Conservation (phyloP, 2,113 vertebrate species). For the Dromas ardeola region DNA sequence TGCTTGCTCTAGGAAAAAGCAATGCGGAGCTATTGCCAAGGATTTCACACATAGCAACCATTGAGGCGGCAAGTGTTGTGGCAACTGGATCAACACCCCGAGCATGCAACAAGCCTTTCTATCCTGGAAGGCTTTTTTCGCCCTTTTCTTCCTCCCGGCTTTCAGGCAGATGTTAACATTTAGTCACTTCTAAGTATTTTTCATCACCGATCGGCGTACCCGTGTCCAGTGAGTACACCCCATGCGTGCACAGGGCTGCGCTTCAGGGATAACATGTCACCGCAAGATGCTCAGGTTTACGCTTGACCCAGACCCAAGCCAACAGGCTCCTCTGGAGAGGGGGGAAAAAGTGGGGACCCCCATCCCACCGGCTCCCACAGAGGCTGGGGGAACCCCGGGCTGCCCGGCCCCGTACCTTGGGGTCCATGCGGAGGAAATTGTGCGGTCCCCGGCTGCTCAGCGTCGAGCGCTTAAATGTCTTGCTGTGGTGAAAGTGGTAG, state of each 20-base stretch:
- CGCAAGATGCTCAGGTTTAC: not conserved
- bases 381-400: not conserved
- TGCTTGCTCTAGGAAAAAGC: slow-evolving; percentile 51
- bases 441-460: slow-evolving; percentile 82
- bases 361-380: fast-evolving
- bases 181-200: not conserved
- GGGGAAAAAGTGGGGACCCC: not conserved
- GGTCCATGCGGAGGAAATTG: slow-evolving; percentile 91
- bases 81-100: slow-evolving; percentile 44
- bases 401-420: slow-evolving; percentile 75
- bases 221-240: not conserved
- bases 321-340: not conserved
- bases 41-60: slow-evolving; percentile 63
- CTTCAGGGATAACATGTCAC: not conserved
- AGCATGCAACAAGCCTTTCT: slow-evolving; percentile 14
- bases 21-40: not conserved
- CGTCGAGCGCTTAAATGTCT: slow-evolving; percentile 85
- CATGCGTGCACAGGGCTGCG: not conserved
- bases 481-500: slow-evolving; percentile 93
- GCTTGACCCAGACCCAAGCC: not conserved
- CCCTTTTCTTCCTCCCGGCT: not conserved
- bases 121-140: slow-evolving; percentile 20
- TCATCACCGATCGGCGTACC: not conserved
- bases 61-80: slow-evolving; percentile 38
- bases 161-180: slow-evolving; percentile 20